Evolutionary conservation across 2,888 invertebrate genomes (phyloP), one percentile per base, ranked within the genome.

Genomic region (Heliconius charithonia): DNA sequence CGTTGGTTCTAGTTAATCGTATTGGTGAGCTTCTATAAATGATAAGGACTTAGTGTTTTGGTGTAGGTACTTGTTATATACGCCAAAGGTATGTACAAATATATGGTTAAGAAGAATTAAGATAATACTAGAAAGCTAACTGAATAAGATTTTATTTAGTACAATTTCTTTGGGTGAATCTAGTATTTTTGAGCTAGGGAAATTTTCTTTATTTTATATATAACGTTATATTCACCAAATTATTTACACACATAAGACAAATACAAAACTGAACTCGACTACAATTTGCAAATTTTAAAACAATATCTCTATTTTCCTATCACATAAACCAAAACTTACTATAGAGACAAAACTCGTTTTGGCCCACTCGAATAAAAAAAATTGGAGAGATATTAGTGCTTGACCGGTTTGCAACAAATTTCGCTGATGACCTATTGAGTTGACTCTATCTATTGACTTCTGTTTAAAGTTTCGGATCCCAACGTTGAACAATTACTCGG

Each of bases 381-480:
- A 80, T 79, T 79, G 77, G 75, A 81, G 69, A 81, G 81, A 79
- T 80, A 80, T 78, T 79, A 77, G 76, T 79, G 77, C 77, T 80
- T 81, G 80, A 81, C 80, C 80, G 77, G 75, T 79, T 80, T 77
- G 78, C 78, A 65, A 77, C 75, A 78, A 81, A 80, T 80, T 81
- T 82, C 79, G 79, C 78, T 75, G 71, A 71, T 77, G 77, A 83
- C 81, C 81, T 72, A 73, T 78, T 78, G 75, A 81, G 78, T 80
- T 79, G 83, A 83, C 81, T 82, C 82, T 80, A 81, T 82, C 80
- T 82, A 82, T 83, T 83, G 82, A 82, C 81, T 80, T 79, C 80
- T 80, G 79, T 81, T 83, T 77, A 80, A 80, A 81, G 77, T 82
- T 83, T 81, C 78, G 72, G 72, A 72, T 72, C n/a, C 72, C n/a